phyloP scores from a whole-genome alignment of 2,797 vertebrate genomes.

The Urocyon cinereoargenteus region DNA sequence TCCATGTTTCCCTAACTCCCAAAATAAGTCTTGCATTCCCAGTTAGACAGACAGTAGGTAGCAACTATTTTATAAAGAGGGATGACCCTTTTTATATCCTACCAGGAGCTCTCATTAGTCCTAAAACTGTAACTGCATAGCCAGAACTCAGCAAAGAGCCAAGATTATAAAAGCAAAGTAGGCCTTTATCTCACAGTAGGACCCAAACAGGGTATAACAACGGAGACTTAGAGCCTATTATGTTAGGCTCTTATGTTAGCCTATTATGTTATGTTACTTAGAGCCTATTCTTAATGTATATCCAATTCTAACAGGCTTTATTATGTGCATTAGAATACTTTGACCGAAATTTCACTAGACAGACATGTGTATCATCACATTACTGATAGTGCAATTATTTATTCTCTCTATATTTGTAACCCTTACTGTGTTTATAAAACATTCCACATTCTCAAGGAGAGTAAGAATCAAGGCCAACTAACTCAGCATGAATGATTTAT shows the following conservation, averaged over 20 bases:
- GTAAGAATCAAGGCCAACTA: constrained; percentile 39
- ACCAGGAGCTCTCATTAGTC: background rate
- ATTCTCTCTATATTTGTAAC: constrained; percentile 53
- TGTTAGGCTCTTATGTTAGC: no score
- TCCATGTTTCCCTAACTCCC: background rate
- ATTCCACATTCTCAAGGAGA: constrained; percentile 57
- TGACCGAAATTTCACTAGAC: background rate
- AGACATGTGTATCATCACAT: background rate
- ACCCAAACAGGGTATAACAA: background rate
- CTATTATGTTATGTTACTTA: background rate
- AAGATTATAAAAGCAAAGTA: background rate
- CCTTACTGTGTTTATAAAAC: constrained; percentile 67
- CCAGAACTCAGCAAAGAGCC: background rate
- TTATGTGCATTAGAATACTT: background rate
- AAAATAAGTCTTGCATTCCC: background rate
- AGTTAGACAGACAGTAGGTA: background rate
- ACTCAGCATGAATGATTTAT: constrained; percentile 64
- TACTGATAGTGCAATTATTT: constrained; percentile 13
- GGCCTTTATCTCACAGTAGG: background rate
- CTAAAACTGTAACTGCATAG: background rate
- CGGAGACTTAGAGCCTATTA: no score
- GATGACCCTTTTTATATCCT: background rate
- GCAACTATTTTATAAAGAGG: background rate
- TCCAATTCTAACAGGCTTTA: background rate
- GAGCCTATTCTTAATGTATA: background rate